phyloP scores from a whole-genome alignment of 2,888 invertebrate species.

The Lymantria dispar region DNA sequence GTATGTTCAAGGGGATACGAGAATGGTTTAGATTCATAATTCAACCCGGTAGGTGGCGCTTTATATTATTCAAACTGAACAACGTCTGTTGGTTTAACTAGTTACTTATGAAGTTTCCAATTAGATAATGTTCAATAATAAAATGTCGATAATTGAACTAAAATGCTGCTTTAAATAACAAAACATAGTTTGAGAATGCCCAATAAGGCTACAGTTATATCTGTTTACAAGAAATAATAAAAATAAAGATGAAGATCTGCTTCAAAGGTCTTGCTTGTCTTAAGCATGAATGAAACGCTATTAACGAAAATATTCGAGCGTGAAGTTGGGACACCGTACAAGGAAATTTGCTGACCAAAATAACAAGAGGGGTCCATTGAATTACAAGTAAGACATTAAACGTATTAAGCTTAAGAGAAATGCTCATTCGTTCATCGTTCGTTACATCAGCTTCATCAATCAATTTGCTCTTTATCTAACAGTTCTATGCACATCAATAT shows the following conservation, averaged over 20 bases:
- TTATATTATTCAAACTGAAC: too few species aligned
- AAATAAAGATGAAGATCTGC: not conserved
- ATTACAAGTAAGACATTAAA: not conserved
- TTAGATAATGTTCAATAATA: too few species aligned
- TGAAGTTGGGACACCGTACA: not conserved
- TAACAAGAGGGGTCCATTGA: not conserved
- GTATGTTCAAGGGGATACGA: too few species aligned
- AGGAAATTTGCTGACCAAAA: constrained; percentile 1
- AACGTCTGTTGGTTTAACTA: too few species aligned
- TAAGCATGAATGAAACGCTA: constrained; percentile 1
- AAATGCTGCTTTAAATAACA: too few species aligned
- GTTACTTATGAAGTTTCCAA: too few species aligned
- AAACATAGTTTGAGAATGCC: too few species aligned
- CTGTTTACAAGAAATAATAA: not conserved
- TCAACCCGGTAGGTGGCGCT: too few species aligned
- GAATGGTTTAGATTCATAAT: too few species aligned
- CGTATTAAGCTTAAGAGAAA: not conserved
- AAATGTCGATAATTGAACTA: too few species aligned
- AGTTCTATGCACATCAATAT: too few species aligned
- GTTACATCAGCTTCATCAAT: not conserved
- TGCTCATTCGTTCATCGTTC: not conserved
- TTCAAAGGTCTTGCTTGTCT: not conserved
- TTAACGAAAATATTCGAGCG: constrained; percentile 4
- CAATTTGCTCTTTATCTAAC: not conserved
- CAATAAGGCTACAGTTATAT: too few species aligned